Evolutionary conservation across 2,888 invertebrate genomes (phyloP).

Genomic region (Yponomeuta cagnagella): DNA sequence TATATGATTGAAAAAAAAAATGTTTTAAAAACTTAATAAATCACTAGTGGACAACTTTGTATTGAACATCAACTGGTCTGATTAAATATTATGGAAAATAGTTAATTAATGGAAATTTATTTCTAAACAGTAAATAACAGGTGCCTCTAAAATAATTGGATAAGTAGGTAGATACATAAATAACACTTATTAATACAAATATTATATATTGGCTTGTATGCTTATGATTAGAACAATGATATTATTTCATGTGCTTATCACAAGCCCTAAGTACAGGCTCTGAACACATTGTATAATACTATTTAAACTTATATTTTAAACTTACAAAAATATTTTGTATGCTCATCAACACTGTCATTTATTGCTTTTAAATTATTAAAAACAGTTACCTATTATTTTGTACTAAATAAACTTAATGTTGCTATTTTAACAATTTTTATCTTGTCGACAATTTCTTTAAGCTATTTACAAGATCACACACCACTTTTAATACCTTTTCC

Average conservation of each 20-base stretch:
- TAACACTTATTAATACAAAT: not conserved
- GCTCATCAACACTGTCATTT: constrained; percentile 2
- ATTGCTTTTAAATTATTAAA: not conserved
- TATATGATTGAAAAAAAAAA: too few species aligned
- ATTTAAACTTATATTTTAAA: not conserved
- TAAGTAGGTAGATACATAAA: not conserved
- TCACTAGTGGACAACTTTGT: too few species aligned
- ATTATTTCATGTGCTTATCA: not conserved
- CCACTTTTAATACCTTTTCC: constrained; percentile 44
- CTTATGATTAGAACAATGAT: not conserved
- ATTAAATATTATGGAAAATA: not conserved
- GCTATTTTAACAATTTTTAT: not conserved
- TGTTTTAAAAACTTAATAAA: too few species aligned
- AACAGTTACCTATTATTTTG: not conserved
- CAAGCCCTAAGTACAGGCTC: not conserved
- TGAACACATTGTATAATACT: not conserved
- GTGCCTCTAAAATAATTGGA: too few species aligned
- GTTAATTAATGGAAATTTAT: not conserved
- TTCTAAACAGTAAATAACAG: constrained; percentile 8
- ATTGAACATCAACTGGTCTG: too few species aligned
- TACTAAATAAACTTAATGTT: constrained; percentile 2
- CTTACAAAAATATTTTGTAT: not conserved
- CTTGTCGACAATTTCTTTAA: not conserved
- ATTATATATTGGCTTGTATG: not conserved
- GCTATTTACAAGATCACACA: constrained; percentile 21